A percentile compares a stretch with the other conserved stretches of the same genome.
These are phyloP conservation scores for Octonoba sinensis DNA, from an alignment of 2,888 invertebrate genomes.

Conservation along the genomic window DNA sequence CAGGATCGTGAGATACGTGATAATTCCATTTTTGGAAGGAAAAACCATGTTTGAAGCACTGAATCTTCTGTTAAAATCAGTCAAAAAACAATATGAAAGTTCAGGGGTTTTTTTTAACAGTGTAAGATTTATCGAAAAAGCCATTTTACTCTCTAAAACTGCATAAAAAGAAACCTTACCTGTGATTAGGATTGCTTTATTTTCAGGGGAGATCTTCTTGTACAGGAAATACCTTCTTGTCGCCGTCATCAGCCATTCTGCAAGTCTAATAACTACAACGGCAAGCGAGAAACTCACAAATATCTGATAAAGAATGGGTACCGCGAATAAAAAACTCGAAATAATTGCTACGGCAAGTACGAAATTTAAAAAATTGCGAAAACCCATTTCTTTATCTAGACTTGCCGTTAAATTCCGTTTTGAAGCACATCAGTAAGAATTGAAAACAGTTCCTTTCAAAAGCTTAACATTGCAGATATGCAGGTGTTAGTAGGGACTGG, in stretches of 20 bases:
- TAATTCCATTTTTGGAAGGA: no score
- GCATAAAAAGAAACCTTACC: not conserved
- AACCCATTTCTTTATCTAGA: constrained; percentile 5
- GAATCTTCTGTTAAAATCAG: not conserved
- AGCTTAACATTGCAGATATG: no score
- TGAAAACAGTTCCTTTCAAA: no score
- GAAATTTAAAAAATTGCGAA: constrained; percentile 22
- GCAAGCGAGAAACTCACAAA: constrained; percentile 5
- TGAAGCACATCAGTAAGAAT: not conserved
- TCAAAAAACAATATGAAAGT: no score
- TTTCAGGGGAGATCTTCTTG: constrained; percentile 8
- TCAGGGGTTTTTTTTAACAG: no score
- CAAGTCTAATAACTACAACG: not conserved
- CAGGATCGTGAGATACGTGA: no score
- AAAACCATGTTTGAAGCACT: not conserved
- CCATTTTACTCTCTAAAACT: no score
- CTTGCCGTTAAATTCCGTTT: not conserved
- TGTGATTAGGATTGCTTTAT: constrained; percentile 42
- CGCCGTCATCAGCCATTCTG: constrained; percentile 20
- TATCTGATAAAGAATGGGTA: not conserved
- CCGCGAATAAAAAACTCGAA: not conserved
- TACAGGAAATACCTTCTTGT: constrained; percentile 8
- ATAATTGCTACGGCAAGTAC: not conserved
- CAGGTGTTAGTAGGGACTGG: not conserved
- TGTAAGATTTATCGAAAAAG: not conserved